These are phyloP conservation scores for Eudyptes chrysolophus DNA, from an alignment of 2,113 vertebrate species.

Conservation along the genomic window DNA sequence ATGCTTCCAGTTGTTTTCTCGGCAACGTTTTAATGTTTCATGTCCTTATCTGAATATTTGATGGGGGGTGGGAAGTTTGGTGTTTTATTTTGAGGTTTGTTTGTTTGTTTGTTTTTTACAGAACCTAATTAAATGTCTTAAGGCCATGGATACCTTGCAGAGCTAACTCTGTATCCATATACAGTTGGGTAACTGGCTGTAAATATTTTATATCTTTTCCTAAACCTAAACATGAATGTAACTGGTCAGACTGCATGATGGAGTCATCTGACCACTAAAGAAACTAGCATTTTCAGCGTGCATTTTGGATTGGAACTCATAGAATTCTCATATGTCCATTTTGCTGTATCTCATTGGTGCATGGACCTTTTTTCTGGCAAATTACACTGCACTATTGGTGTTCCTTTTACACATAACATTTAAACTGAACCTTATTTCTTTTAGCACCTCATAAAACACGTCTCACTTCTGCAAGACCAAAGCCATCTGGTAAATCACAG, in stretches of 20 bases:
- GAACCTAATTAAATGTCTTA: conserved; percentile 63
- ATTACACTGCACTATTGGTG: background rate
- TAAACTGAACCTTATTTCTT: conserved; percentile 42
- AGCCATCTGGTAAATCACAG: conserved; percentile 37
- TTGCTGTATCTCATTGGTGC: background rate
- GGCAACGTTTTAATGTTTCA: background rate
- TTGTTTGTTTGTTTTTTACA: conserved; percentile 55
- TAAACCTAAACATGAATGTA: conserved; percentile 45
- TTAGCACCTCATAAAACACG: conserved; percentile 54
- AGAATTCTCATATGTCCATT: conserved; percentile 10
- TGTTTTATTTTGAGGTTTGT: conserved; percentile 44
- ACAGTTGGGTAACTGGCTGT: conserved; percentile 61
- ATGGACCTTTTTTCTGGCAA: conserved; percentile 9
- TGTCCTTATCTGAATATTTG: background rate
- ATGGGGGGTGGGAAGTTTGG: background rate
- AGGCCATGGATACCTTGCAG: conserved; percentile 54
- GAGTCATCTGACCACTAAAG: conserved; percentile 43
- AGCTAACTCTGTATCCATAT: conserved; percentile 63
- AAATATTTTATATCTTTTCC: conserved; percentile 46
- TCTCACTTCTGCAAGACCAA: conserved; percentile 63
- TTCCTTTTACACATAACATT: background rate
- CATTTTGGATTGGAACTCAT: conserved; percentile 17
- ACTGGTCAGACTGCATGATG: conserved; percentile 46
- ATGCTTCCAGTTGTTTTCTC: background rate
- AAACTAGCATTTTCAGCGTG: conserved; percentile 29